Percentiles rank a stretch among this genome's conserved stretches.
Evolutionary conservation across 1,140 invertebrate genomes (phyloP).

Genomic region (Halyomorpha halys): DNA sequence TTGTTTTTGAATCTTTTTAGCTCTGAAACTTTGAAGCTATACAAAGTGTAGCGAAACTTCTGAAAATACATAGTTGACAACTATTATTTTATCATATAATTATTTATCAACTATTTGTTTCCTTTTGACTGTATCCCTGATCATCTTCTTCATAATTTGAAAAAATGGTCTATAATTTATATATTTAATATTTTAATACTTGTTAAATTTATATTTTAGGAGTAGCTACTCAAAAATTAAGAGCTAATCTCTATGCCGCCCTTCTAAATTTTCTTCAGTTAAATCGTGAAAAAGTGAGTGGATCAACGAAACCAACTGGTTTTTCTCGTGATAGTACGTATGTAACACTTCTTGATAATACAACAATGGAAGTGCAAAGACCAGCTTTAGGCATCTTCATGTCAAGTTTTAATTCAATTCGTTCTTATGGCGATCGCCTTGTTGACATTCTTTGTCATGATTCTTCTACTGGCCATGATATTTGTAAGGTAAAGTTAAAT

Average conservation of each 20-base stretch:
- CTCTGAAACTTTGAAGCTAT: too few relatives aligned
- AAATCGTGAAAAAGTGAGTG: constrained; percentile 43
- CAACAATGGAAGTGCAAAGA: constrained; percentile 29
- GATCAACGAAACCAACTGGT: constrained; percentile 40
- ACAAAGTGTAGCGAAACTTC: too few relatives aligned
- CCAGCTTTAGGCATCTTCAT: constrained; percentile 35
- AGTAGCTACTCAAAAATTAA: constrained; percentile 62
- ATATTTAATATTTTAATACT: too few relatives aligned
- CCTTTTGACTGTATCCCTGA: too few relatives aligned
- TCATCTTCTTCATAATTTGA: too few relatives aligned
- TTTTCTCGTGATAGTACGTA: constrained; percentile 37
- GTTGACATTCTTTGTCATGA: constrained; percentile 76
- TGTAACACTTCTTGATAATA: constrained; percentile 34
- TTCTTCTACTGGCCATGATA: constrained; percentile 75
- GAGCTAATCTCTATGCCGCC: constrained; percentile 73
- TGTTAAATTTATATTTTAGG: too few relatives aligned
- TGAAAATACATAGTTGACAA: too few relatives aligned
- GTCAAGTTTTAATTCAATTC: constrained; percentile 46
- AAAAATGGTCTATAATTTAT: too few relatives aligned
- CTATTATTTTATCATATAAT: too few relatives aligned
- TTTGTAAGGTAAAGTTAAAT: constrained; percentile 58
- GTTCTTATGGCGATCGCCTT: constrained; percentile 65
- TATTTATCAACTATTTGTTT: too few relatives aligned
- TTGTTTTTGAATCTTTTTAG: too few relatives aligned
- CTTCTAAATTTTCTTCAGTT: constrained; percentile 67